A percentile compares a stretch with the other conserved stretches of the same genome.
Conservation (phyloP, 2,888 invertebrate genomes). For the Proisotoma minuta region DNA sequence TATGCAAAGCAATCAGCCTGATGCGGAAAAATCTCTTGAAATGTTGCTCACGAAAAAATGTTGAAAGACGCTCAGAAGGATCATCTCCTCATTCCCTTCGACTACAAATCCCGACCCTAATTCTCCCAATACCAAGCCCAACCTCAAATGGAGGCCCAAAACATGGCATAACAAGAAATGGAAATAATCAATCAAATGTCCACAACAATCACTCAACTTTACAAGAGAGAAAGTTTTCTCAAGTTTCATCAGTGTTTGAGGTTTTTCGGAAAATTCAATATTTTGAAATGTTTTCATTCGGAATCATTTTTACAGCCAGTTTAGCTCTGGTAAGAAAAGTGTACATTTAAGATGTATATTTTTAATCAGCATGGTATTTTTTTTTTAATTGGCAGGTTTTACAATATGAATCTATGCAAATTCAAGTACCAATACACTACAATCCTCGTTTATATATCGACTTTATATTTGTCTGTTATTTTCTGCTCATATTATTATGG, state of each 20-base stretch:
- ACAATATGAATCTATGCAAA: neutral
- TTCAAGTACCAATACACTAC: too few species aligned
- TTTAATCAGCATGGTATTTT: neutral
- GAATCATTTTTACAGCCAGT: neutral
- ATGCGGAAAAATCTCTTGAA: neutral
- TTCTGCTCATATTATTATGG: neutral
- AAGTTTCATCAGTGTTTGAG: neutral
- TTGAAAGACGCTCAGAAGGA: neutral
- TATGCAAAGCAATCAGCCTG: neutral
- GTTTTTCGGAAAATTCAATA: neutral
- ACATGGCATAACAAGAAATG: neutral
- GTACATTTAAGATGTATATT: neutral
- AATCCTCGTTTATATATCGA: constrained; percentile 3
- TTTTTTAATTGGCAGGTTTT: neutral
- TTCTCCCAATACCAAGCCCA: neutral
- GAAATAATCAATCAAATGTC: neutral
- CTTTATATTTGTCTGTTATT: neutral
- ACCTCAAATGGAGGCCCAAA: neutral
- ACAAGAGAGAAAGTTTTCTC: neutral
- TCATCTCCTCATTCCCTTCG: neutral
- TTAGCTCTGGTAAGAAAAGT: neutral
- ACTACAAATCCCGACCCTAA: neutral
- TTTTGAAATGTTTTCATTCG: neutral
- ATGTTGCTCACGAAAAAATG: neutral
- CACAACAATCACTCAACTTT: neutral